phyloP scores from a whole-genome alignment of 1,140 invertebrate species.

The Drosophila bipectinata region DNA sequence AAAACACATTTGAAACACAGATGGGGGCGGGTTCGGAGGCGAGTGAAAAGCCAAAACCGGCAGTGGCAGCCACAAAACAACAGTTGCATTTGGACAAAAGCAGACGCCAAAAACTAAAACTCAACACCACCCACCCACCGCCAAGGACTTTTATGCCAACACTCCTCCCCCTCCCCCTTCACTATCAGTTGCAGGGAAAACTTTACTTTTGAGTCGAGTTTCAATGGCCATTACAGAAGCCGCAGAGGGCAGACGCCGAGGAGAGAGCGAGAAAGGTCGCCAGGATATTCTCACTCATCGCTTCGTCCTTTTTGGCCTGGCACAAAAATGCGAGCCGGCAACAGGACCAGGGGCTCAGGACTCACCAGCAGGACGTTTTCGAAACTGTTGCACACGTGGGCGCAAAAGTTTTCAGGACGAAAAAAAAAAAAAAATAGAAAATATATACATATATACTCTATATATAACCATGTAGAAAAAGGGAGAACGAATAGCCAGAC shows the following conservation, averaged over 20 bases:
- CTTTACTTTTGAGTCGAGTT: slow-evolving; percentile 73
- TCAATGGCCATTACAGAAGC: slow-evolving; percentile 51
- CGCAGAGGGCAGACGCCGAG: not conserved
- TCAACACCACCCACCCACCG: slow-evolving; percentile 6
- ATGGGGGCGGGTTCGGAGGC: slow-evolving; percentile 13
- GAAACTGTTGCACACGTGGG: slow-evolving; percentile 70
- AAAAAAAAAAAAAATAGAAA: slow-evolving; percentile 10
- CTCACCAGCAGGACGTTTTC: slow-evolving; percentile 26
- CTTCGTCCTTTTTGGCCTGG: slow-evolving; percentile 77
- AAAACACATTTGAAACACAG: slow-evolving; percentile 55
- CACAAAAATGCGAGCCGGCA: slow-evolving; percentile 79
- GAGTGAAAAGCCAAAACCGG: slow-evolving; percentile 57
- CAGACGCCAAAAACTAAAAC: slow-evolving; percentile 61
- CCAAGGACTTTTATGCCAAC: not conserved
- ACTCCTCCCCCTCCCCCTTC: not conserved
- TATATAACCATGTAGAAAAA: slow-evolving; percentile 32
- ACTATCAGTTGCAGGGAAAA: slow-evolving; percentile 34
- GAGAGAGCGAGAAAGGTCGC: slow-evolving; percentile 1
- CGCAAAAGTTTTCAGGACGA: slow-evolving; percentile 31
- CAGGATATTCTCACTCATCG: slow-evolving; percentile 62
- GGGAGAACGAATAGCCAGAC: slow-evolving; percentile 71
- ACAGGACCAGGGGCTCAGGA: slow-evolving; percentile 64
- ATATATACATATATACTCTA: not conserved
- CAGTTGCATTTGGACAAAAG: slow-evolving; percentile 60
- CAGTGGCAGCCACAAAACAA: slow-evolving; percentile 29